These are phyloP conservation scores for Pseudomyrmex flavicornis DNA, from an alignment of 1,140 invertebrate genomes.

Conservation along the genomic window DNA sequence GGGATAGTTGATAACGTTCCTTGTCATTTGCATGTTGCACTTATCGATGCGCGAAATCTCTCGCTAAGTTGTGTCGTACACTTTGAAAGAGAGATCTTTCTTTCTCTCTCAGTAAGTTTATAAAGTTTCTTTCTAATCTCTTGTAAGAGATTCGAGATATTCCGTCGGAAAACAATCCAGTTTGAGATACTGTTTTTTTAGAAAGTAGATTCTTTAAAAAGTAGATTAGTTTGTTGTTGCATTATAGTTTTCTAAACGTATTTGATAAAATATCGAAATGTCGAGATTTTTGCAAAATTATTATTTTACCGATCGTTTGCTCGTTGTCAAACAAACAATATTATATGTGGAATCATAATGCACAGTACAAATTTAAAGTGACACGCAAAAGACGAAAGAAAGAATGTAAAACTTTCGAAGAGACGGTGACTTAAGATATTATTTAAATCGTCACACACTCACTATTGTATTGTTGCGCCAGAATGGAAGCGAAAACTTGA, in stretches of 20 bases:
- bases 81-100: background rate
- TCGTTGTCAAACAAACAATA: too few species aligned
- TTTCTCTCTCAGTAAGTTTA: slow-evolving; percentile 42
- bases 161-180: slow-evolving; percentile 52
- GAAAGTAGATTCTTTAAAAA: slow-evolving; percentile 33
- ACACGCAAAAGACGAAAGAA: background rate
- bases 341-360: background rate
- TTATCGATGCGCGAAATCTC: slow-evolving; percentile 7
- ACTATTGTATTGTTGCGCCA: slow-evolving; percentile 85
- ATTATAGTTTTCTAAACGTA: slow-evolving; percentile 17
- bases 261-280: slow-evolving; percentile 7
- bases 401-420: too few species aligned
- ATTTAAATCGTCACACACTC: slow-evolving; percentile 68
- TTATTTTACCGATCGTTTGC: background rate
- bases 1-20: slow-evolving; percentile 20
- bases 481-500: slow-evolving; percentile 87
- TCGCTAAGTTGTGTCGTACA: background rate
- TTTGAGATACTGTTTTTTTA: slow-evolving; percentile 42
- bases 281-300: slow-evolving; percentile 43
- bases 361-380: background rate
- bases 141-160: slow-evolving; percentile 38
- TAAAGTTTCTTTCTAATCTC: slow-evolving; percentile 51
- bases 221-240: slow-evolving; percentile 33
- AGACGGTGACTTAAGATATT: background rate
- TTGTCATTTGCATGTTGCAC: slow-evolving; percentile 8